phyloP scores from a whole-genome alignment of 2,113 vertebrate genomes.

The Solenodon paradoxus region DNA sequence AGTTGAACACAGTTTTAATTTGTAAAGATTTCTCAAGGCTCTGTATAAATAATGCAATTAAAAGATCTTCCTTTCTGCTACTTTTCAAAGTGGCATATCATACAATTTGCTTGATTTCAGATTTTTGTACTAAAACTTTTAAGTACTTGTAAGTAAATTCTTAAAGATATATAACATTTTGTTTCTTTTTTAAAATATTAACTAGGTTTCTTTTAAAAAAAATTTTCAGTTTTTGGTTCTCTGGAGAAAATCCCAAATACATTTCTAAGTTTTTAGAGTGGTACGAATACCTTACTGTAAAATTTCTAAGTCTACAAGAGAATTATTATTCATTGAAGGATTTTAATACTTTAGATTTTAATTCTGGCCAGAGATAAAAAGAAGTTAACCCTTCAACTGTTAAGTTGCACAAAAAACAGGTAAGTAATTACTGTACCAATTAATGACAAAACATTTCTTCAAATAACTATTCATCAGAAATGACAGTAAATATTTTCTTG shows the following conservation, averaged over 20 bases:
- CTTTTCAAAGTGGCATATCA: slow-evolving; percentile 48
- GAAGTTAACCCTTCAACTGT: not conserved
- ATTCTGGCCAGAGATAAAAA: slow-evolving; percentile 10
- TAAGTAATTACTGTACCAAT: slow-evolving; percentile 42
- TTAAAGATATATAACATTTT: slow-evolving; percentile 18
- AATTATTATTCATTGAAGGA: slow-evolving; percentile 18
- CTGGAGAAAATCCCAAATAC: not conserved
- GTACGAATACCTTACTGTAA: slow-evolving; percentile 12
- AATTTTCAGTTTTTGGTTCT: slow-evolving; percentile 60
- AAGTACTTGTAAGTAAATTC: slow-evolving; percentile 44
- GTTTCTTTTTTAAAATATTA: slow-evolving; percentile 49
- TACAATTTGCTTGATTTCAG: slow-evolving; percentile 62
- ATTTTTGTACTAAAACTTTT: slow-evolving; percentile 59
- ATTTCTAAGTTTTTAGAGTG: slow-evolving; percentile 54
- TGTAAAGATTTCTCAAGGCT: slow-evolving; percentile 76
- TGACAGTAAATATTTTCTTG: slow-evolving; percentile 22
- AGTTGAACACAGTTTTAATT: slow-evolving; percentile 74
- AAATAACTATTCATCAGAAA: slow-evolving; percentile 62
- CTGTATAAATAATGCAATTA: slow-evolving; percentile 74
- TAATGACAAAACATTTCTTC: slow-evolving; percentile 52
- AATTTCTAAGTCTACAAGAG: slow-evolving; percentile 46
- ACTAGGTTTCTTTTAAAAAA: slow-evolving; percentile 45
- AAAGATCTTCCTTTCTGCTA: slow-evolving; percentile 78
- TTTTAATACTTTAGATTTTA: slow-evolving; percentile 35
- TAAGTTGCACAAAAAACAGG: not conserved